Base-by-base conservation (phyloP, 2,113 vertebrate species). In the Dromiciops gliroides region DNA sequence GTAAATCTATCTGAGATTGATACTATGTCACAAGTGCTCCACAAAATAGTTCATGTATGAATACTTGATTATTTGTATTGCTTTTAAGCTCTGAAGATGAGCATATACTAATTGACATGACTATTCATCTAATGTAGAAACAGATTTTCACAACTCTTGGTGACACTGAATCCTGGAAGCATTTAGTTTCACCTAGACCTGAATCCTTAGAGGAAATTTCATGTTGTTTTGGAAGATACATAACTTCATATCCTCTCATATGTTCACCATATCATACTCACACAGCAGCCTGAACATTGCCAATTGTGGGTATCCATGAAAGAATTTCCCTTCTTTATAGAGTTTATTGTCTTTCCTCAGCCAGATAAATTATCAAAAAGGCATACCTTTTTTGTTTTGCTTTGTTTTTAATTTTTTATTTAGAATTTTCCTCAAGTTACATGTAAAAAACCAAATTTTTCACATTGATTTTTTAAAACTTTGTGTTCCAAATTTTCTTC, bases 61-160 rank as follows among this genome's bases (percentile, higher is more conserved):
- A 94, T 91, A 93, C 52, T 52, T 92, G n/a, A 16, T 14, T 93
- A n/a, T 19, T n/a, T 75, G 31, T 75, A 48, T 92, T 93, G 94
- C 31, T 94, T 93, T 95, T 91, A 95, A 95, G 1, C 16, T 52
- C n/a, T 67, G 56, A 4, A 26, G 48, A 88, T 92, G 90, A 93
- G 14, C 50, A 16, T 2, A n/a, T 89, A 24, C 8, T 95, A 23
- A 83, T 67, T 94, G 90, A 92, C 75, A 6, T 88, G 89, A 48
- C 23, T 94, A 12, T 92, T 50, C 48, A 14, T 93, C 23, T 11
- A 90, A 24, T 51, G 3, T 89, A 90, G 53, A 95, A 92, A 93
- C 5, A 95, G 88, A 94, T 83, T 91, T 94, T 89, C 60, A 95
- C 50, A 94, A 6, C 0, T 95, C 37, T 44, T 89, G 89, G 28